A percentile compares a stretch with the other conserved stretches of the same genome.
Evolutionary conservation across 2,888 invertebrate species (phyloP).

Genomic region (Limnephilus rhombicus): DNA sequence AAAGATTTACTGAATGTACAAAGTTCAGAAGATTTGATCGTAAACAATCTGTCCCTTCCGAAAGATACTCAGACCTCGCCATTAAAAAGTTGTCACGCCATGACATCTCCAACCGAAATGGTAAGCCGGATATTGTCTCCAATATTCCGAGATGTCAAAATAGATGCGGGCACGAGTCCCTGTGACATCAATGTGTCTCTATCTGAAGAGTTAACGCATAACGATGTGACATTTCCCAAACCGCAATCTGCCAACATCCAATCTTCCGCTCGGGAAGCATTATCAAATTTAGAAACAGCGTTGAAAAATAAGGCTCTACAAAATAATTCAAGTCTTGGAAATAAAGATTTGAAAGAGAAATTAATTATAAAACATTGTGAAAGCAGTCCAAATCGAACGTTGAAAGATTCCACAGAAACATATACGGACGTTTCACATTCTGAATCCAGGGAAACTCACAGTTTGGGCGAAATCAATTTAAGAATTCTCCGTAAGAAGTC

Average conservation of each 20-base stretch:
- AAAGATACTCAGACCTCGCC: conserved; percentile 77
- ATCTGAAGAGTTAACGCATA: conserved; percentile 44
- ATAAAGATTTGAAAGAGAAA: not conserved
- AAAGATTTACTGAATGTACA: not conserved
- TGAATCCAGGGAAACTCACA: conserved; percentile 64
- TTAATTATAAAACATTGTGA: not conserved
- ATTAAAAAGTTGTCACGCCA: conserved; percentile 73
- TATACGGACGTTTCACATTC: conserved; percentile 59
- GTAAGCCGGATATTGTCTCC: conserved; percentile 75
- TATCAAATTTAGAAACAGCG: conserved; percentile 46
- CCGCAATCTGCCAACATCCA: not conserved
- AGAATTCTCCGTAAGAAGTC: conserved; percentile 58
- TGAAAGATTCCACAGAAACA: conserved; percentile 56
- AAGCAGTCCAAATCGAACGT: not conserved
- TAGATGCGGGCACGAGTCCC: conserved; percentile 74
- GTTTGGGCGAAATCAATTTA: conserved; percentile 65
- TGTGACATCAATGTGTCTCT: conserved; percentile 20
- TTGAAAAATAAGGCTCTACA: conserved; percentile 7
- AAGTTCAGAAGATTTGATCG: not conserved
- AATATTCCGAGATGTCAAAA: conserved; percentile 70
- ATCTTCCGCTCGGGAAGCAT: not conserved
- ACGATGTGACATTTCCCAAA: conserved; percentile 19
- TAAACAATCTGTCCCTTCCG: conserved; percentile 67
- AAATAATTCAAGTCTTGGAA: not conserved
- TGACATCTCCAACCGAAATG: conserved; percentile 74